phyloP scores from a whole-genome alignment of 1,140 invertebrate species.

The Caenorhabditis latens region DNA sequence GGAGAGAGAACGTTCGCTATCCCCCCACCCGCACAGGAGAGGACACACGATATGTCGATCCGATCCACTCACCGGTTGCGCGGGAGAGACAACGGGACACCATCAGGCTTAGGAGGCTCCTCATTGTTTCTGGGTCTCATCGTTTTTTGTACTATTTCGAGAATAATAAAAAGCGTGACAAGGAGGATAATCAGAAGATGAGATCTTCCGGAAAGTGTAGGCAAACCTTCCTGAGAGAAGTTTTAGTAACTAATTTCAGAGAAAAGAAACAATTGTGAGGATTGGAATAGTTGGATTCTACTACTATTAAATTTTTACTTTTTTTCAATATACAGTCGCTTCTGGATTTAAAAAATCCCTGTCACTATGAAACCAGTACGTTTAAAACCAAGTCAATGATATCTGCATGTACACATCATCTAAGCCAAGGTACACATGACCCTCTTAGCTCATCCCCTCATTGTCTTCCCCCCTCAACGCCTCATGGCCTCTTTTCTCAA shows the following conservation, averaged over 20 bases:
- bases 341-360: too few species aligned
- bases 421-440: constrained; percentile 29
- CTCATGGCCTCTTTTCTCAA: constrained; percentile 2
- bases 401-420: too few species aligned
- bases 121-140: neutral
- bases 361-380: too few species aligned
- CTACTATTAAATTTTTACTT: too few species aligned
- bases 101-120: neutral
- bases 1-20: neutral
- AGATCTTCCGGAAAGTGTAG: too few species aligned
- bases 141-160: neutral
- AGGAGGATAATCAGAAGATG: too few species aligned
- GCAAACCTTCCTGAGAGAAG: too few species aligned
- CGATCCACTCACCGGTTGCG: constrained; percentile 5
- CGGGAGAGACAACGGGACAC: constrained; percentile 18
- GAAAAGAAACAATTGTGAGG: too few species aligned
- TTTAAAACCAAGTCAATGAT: too few species aligned
- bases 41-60: constrained; percentile 28
- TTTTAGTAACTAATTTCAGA: too few species aligned
- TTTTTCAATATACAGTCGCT: too few species aligned
- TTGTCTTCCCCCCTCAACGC: neutral
- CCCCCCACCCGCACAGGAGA: neutral
- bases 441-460: constrained; percentile 47
- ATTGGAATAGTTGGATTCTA: too few species aligned
- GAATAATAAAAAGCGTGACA: neutral